Base-by-base conservation (phyloP, 2,797 vertebrate species). In the Dicrostonyx torquatus region DNA sequence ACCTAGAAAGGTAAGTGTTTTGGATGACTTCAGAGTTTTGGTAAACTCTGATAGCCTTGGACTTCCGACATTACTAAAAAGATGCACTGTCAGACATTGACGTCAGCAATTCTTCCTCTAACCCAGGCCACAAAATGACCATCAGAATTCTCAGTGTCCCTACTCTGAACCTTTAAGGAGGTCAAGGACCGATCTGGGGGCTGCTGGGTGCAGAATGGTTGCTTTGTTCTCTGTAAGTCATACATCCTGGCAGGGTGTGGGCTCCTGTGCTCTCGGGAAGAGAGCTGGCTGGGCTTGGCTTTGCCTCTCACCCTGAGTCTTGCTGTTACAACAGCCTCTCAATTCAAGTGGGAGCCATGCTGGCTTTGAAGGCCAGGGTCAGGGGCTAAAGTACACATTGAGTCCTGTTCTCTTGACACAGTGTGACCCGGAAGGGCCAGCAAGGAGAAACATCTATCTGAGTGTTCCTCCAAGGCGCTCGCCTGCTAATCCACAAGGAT, bases 211-310 rank as follows among this genome's bases (percentile, higher is more conserved):
- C 83, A 93, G 85, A 9, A 96, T 31, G 60, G n/a, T 31, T 0
- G 7, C 15, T 83, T 58, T 91, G 66, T 83, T 64, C 73, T 10
- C 29, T 2, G 34, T 2, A 53, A 79, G 77, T 85, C 48, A 78
- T 78, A 91, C 89, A 96, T 90, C 91, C 55, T 60, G 90, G 78
- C 3, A 1, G 83, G 58, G 34, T 37, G 70, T 40, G 86, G 68
- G 76, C 70, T 68, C 87, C 34, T 13, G 58, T 26, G 73, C 50
- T 70, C 87, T 79, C 84, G 73, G 5, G 43, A 15, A 29, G 14
- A 48, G 58, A 2, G 34, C 53, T 17, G 70, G 34, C 53, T 17
- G 70, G 34, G 45, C 45, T 87, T 0, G 13, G 78, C 43, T 77
- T 84, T 80, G 92, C 34, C 66, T 73, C 37, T 84, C n/a, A 20